These are phyloP conservation scores for Dastarcus helophoroides DNA, from an alignment of 2,888 invertebrate genomes.

Conservation along the genomic window DNA sequence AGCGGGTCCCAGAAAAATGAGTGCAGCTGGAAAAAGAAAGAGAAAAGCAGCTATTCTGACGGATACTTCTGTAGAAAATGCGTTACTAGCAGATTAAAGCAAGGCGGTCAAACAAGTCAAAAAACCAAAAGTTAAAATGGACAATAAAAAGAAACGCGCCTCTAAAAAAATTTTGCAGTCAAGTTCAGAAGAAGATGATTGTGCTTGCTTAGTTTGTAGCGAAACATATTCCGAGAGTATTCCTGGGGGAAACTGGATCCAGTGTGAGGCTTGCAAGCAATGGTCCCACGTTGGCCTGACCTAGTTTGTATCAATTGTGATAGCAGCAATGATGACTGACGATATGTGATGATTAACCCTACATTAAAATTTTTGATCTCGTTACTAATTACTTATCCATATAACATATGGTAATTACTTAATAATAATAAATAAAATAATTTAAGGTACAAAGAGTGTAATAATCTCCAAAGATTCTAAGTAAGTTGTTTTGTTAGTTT, in stretches of 20 bases:
- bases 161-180: slow-evolving; percentile 15
- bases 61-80: no score
- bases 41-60: slow-evolving; percentile 11
- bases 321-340: slow-evolving; percentile 9
- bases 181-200: slow-evolving; percentile 18
- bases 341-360: no score
- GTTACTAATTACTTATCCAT: no score
- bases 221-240: slow-evolving; percentile 19
- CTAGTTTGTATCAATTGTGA: slow-evolving; percentile 10
- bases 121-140: slow-evolving; percentile 9
- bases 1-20: slow-evolving; percentile 12
- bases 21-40: slow-evolving; percentile 8
- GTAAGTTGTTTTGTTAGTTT: slow-evolving; percentile 5
- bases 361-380: no score
- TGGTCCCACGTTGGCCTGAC: slow-evolving; percentile 9
- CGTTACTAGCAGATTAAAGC: no score
- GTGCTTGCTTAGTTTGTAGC: slow-evolving; percentile 19
- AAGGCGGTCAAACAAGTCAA: no score
- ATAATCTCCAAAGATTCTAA: no score
- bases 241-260: slow-evolving; percentile 18
- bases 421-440: no score
- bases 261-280: slow-evolving; percentile 16
- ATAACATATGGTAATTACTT: no score
- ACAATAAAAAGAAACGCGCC: no score
- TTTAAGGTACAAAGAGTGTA: no score